Base-by-base conservation (phyloP, 2,888 invertebrate species). In the Cantharis flavilabris region DNA sequence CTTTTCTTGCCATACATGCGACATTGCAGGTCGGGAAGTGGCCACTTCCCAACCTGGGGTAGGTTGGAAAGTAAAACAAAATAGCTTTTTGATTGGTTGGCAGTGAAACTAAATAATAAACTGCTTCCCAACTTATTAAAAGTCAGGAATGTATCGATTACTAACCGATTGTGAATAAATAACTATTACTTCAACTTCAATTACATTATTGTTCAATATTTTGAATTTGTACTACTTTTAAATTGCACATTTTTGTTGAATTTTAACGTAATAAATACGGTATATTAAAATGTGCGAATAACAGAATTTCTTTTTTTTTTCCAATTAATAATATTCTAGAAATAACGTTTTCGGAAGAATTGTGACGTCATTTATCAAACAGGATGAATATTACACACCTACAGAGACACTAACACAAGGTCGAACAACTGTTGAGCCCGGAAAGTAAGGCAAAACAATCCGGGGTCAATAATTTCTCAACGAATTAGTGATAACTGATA, bases 401-500 rank as follows among this genome's bases (percentile, higher is more conserved):
- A 30, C 20, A 16, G 70, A 70, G 7, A 20, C 49, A 49, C 62
- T 18, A 70, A 62, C 18, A 49, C 33, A 70, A 70, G 70, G 70
- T 49, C 70, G 70, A 49, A n/a, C 70, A 70, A 70, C 49, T 49
- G 65, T 49, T 20, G 70, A 49, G 70, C 33, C 70, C 23, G 62
- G 62, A 70, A 70, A 49, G 49, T 70, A 20, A 49, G 70, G 70
- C 49, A 33, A 49, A 30, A 67, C 14, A 20, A 18, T 70, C 70
- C 33, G 70, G 70, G 70, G 70, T 70, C 70, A 70, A 70, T 20
- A 70, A 20, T 49, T 49, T 70, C 33, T 67, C 20, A n/a, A 67
- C 65, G 9, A 67, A 67, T 49, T n/a, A n/a, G 7, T 9, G n/a
- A 49, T 49, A 16, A 16, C 16, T 16, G 1, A 16, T 16, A 49